Evolutionary conservation across 1,140 invertebrate species (phyloP).

Genomic region (Drosophila ercepeae): DNA sequence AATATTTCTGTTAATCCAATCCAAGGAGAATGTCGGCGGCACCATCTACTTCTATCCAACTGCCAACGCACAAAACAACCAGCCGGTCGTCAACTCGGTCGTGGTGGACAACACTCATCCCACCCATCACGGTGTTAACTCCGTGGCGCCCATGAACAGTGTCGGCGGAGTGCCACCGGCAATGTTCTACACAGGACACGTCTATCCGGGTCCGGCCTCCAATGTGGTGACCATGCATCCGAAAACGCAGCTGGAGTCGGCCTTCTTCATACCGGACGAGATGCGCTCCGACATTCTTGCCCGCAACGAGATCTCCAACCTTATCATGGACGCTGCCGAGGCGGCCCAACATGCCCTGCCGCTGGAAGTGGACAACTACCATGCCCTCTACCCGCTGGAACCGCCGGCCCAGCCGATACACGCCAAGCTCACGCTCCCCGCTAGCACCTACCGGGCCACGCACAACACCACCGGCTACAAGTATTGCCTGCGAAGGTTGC

Average conservation of each 20-base stretch:
- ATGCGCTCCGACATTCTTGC: constrained; percentile 90
- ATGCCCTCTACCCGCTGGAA: constrained; percentile 94
- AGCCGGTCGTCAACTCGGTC: constrained; percentile 73
- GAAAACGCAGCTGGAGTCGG: constrained; percentile 85
- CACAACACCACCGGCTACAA: constrained; percentile 94
- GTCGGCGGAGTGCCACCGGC: constrained; percentile 54
- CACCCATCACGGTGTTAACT: constrained; percentile 60
- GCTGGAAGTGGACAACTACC: constrained; percentile 94
- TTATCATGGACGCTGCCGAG: constrained; percentile 88
- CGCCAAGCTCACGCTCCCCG: constrained; percentile 89
- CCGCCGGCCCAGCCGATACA: constrained; percentile 87
- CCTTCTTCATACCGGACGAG: constrained; percentile 91
- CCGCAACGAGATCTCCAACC: constrained; percentile 87
- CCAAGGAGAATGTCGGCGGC: constrained; percentile 96
- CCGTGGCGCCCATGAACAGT: constrained; percentile 57
- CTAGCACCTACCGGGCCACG: constrained; percentile 96
- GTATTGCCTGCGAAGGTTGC: constrained; percentile 94
- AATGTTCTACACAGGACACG: constrained; percentile 75
- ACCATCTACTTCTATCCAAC: constrained; percentile 96
- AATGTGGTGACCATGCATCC: constrained; percentile 83
- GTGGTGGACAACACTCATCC: constrained; percentile 69
- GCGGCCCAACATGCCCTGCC: constrained; percentile 89
- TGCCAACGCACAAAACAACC: constrained; percentile 82
- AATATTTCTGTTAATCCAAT: constrained; percentile 83
- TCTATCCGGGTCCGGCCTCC: constrained; percentile 84